Evolutionary conservation across 2,797 vertebrate species (phyloP), one percentile per base, ranked within the genome.

Genomic region (Tarsius wallacei): DNA sequence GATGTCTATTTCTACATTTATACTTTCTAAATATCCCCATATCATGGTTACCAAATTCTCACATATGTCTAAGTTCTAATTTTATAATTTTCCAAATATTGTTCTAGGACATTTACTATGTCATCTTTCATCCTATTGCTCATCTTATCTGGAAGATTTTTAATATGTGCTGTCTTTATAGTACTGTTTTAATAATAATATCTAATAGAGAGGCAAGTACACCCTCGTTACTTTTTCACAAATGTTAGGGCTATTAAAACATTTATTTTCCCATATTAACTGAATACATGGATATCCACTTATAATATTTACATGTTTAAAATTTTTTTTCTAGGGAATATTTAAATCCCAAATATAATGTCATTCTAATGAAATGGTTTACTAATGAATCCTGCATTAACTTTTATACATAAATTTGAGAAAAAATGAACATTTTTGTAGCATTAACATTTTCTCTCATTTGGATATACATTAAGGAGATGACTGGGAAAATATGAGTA

Each of bases 131-230:
- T 57, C 42, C 8, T 71, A 78, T 71, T 22, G 14, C n/a, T 91
- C 51, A 82, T 42, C 31, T 10, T 51, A 96, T 33, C 22, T 28
- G 26, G 21, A 66, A 90, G 13, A 63, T 61, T 61, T 73, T 86
- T 93, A 49, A 21, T 51, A 85, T 47, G 51, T 42, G 28, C 11
- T 51, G 14, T 59, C 57, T 81, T 96, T 63, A 90, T 12, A 74
- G 15, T 74, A 55, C 14, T 76, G 33, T n/a, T 70, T 71, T 85
- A 89, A 36, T 71, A 86, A 74, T 85, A 89, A 36, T 71, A 86
- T 81, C 26, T 68, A n/a, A n/a, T n/a, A 3, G 31, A 80, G 24
- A 91, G 16, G 17, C 36, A 90, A 86, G 59, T 81, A 90, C 12
- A 81, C 59, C 26, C n/a, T 74, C 49, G 87, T 26, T 19, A 53